Base-by-base conservation (phyloP, 2,113 vertebrate genomes). In the Gadus macrocephalus region DNA sequence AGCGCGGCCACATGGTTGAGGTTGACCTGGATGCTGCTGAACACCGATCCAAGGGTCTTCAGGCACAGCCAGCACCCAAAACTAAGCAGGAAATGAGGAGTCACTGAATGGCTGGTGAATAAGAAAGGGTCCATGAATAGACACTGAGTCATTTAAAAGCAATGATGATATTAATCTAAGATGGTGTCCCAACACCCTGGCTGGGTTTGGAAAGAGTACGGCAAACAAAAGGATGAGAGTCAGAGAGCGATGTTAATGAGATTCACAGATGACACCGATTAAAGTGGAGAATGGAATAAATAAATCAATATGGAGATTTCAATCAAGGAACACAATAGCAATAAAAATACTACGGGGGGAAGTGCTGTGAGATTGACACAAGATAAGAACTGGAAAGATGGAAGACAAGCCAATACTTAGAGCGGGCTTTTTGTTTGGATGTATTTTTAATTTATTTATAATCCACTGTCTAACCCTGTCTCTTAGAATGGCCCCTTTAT, bases 21-120 rank as follows among this genome's bases (percentile, higher is more conserved):
- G 81, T 91, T 91, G 53, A 92, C 80, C 78, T 92, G 86, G 60
- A 93, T 77, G 15, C 80, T 88, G 69, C 77, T 82, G 80, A 91
- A 91, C 20, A 87, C 20, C 15, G 77, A 77, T 4, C 81, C 15
- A 69, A 91, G 78, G 59, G 87, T 66, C 87, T 91, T 92, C 84
- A 92, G 73, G 81, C 88, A 77, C 74, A 81, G 8, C 92, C 91
- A 92, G 78, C 87, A 69, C 25, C 86, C 68, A 38, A 90, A 77
- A 70, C 92, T 93, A 65, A 55, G 35, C 62, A 67, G 64, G 20
- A 69, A 71, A 12, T 35, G 71, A 78, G 62, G 42, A 31, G 28
- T 58, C 42, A 49, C 5, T 49, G 42, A 49, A n/a, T 61, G 53
- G 65, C 31, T 69, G n/a, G 72, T 65, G 64, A 64, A 66, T 35